Evolutionary conservation across 2,113 vertebrate species (phyloP).

Genomic region (Chloroceryle aenea): DNA sequence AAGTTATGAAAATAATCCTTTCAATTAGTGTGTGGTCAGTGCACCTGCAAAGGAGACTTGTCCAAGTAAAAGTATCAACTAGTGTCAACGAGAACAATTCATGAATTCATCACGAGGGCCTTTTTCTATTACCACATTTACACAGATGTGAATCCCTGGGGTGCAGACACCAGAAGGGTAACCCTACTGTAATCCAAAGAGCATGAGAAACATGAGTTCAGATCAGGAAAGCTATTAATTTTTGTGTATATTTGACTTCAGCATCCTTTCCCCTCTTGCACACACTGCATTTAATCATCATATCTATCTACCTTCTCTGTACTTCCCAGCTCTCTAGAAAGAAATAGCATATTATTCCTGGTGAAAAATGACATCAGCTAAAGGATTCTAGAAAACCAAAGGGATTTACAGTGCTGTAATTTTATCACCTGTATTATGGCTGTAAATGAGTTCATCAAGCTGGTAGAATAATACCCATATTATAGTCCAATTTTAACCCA

Average conservation of each 20-base stretch:
- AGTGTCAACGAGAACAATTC: slow-evolving; percentile 81
- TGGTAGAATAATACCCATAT: slow-evolving; percentile 35
- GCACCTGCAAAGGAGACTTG: slow-evolving; percentile 83
- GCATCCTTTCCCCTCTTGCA: slow-evolving; percentile 48
- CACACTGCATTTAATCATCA: slow-evolving; percentile 49
- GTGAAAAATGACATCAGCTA: slow-evolving; percentile 60
- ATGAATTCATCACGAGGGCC: slow-evolving; percentile 77
- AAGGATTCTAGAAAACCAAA: slow-evolving; percentile 41
- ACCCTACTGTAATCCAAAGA: slow-evolving; percentile 76
- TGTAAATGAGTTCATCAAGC: slow-evolving; percentile 63
- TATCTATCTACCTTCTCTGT: slow-evolving; percentile 29
- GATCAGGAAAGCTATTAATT: slow-evolving; percentile 76
- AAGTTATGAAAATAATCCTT: slow-evolving; percentile 89
- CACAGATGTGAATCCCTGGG: slow-evolving; percentile 83
- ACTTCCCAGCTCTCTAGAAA: slow-evolving; percentile 10
- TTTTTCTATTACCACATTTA: slow-evolving; percentile 77
- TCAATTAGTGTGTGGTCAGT: slow-evolving; percentile 87
- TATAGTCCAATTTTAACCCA: slow-evolving; percentile 7
- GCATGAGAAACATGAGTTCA: slow-evolving; percentile 78
- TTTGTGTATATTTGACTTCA: slow-evolving; percentile 67
- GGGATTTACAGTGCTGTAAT: slow-evolving; percentile 63
- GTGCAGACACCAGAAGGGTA: slow-evolving; percentile 77
- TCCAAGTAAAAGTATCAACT: slow-evolving; percentile 78
- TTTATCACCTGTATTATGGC: slow-evolving; percentile 53
- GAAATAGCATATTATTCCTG: slow-evolving; percentile 45